Conservation (phyloP, 1,140 invertebrate species). For the Aphis gossypii region DNA sequence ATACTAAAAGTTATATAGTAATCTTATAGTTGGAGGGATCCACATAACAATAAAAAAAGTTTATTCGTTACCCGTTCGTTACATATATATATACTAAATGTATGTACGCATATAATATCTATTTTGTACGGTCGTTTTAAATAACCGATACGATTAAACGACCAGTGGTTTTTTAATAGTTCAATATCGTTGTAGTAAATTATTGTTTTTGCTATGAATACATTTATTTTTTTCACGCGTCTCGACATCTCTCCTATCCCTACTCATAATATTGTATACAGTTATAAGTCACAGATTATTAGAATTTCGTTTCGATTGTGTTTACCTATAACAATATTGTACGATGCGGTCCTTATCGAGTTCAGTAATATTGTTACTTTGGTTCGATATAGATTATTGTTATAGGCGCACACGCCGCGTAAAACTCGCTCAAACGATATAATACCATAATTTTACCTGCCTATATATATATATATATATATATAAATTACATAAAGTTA, state of each 20-base stretch:
- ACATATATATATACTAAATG: background rate
- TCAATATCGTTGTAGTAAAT: background rate
- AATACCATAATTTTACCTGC: background rate
- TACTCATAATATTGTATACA: background rate
- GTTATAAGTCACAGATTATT: constrained; percentile 15
- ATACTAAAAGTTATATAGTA: background rate
- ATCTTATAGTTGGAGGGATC: background rate
- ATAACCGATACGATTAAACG: background rate
- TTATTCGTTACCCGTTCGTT: no score
- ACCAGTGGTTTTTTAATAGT: background rate
- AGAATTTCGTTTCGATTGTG: background rate
- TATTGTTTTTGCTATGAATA: background rate
- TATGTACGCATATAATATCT: background rate
- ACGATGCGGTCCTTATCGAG: background rate
- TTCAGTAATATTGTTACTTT: background rate
- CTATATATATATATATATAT: background rate
- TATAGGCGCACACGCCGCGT: background rate
- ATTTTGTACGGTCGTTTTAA: background rate
- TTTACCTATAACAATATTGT: background rate
- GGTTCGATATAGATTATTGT: background rate
- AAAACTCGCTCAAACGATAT: background rate
- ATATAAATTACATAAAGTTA: no score
- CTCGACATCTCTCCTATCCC: background rate
- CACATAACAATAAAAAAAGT: background rate
- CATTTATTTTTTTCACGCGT: background rate